A percentile compares a stretch with the other conserved stretches of the same genome.
Conservation (phyloP, 2,797 vertebrate genomes). For the Siniperca undulata region DNA sequence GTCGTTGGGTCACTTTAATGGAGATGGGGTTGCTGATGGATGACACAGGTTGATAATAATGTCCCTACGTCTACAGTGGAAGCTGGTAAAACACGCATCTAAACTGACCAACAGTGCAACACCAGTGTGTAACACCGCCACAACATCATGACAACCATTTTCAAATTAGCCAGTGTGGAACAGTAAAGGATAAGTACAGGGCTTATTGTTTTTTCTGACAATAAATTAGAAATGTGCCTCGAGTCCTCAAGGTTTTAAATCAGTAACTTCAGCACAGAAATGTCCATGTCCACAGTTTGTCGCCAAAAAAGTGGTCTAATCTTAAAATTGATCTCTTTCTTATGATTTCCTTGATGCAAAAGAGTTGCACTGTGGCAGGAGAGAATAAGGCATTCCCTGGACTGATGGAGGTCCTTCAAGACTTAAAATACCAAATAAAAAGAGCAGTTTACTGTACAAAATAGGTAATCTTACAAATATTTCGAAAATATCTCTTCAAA, state of each 20-base stretch:
- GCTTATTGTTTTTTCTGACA: conserved; percentile 66
- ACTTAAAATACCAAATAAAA: conserved; percentile 81
- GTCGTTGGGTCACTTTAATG: conserved; percentile 26
- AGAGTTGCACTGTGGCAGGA: conserved; percentile 73
- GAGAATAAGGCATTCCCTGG: conserved; percentile 87
- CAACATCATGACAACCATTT: conserved; percentile 50
- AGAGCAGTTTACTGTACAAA: conserved; percentile 86
- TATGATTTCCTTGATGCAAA: conserved; percentile 61
- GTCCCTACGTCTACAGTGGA: conserved; percentile 53
- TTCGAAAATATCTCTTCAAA: conserved; percentile 87
- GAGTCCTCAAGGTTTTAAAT: conserved; percentile 71
- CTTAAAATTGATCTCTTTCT: conserved; percentile 44
- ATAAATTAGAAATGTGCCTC: conserved; percentile 76
- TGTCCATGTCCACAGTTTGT: conserved; percentile 69
- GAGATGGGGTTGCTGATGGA: conserved; percentile 50
- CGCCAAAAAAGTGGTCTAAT: conserved; percentile 61
- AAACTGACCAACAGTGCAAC: conserved; percentile 42
- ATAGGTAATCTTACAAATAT: conserved; percentile 87
- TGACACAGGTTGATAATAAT: conserved; percentile 39
- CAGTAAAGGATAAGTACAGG: conserved; percentile 64
- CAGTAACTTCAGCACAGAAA: conserved; percentile 76
- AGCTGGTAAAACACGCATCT: conserved; percentile 53
- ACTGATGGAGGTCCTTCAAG: conserved; percentile 85
- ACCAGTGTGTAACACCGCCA: conserved; percentile 43
- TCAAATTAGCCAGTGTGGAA: conserved; percentile 66